Conservation (phyloP, 2,888 invertebrate species). For the Agelastica alni region DNA sequence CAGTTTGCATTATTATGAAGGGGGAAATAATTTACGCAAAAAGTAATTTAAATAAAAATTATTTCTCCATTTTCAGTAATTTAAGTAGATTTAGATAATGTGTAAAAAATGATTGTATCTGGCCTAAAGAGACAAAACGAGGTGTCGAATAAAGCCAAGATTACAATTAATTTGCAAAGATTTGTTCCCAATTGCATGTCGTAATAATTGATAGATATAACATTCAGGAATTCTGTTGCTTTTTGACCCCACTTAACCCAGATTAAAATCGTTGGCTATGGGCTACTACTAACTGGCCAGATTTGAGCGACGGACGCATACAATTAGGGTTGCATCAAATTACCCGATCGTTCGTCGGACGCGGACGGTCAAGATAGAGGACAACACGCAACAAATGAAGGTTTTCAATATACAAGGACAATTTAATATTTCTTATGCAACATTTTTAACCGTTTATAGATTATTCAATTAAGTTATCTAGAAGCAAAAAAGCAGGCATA, state of each 20-base stretch:
- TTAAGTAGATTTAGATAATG: no score
- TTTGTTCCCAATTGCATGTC: slow-evolving; percentile 36
- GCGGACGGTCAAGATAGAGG: no score
- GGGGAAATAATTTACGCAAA: no score
- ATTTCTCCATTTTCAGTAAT: no score
- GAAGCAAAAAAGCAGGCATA: no score
- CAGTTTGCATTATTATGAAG: no score
- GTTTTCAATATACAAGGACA: slow-evolving; percentile 3
- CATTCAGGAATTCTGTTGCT: slow-evolving; percentile 68
- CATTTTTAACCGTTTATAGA: no score
- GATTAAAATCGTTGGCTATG: slow-evolving; percentile 63
- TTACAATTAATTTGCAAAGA: slow-evolving; percentile 32
- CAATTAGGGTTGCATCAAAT: slow-evolving; percentile 34
- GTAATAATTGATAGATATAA: slow-evolving; percentile 39
- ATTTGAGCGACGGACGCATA: slow-evolving; percentile 40
- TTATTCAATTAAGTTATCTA: no score
- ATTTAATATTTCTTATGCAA: not conserved
- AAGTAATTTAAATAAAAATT: no score
- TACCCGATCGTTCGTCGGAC: slow-evolving; percentile 7
- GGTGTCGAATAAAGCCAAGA: slow-evolving; percentile 25
- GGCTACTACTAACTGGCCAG: slow-evolving; percentile 50
- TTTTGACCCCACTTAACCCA: slow-evolving; percentile 77
- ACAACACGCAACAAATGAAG: slow-evolving; percentile 8
- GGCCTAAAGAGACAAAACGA: slow-evolving; percentile 4
- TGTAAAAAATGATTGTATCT: not conserved